phyloP scores from a whole-genome alignment of 35 echinoderm and acorn worm genomes.

The Ophiothrix spiculata region DNA sequence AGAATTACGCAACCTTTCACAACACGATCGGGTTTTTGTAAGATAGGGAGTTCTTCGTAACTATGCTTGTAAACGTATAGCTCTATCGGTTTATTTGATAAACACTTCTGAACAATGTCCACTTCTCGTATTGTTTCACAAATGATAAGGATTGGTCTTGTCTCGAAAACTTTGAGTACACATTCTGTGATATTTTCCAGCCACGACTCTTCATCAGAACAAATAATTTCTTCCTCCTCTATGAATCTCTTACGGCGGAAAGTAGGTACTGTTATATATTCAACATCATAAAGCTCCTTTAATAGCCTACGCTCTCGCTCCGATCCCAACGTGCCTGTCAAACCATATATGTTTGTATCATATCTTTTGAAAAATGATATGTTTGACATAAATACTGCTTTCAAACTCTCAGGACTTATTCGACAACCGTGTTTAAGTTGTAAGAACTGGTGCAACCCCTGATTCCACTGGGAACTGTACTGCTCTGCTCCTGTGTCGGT shows the following conservation, averaged over 20 bases:
- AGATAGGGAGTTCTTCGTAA: background rate
- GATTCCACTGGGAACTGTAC: background rate
- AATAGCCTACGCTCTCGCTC: background rate
- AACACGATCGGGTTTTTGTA: background rate
- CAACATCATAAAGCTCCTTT: background rate
- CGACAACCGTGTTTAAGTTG: background rate
- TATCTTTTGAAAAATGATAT: background rate
- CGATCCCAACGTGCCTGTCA: background rate
- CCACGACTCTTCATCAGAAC: background rate
- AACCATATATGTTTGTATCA: background rate
- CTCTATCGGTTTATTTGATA: background rate
- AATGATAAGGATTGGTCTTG: background rate
- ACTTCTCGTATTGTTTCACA: background rate
- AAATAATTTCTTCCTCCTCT: background rate
- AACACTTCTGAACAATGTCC: background rate
- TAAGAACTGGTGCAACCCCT: background rate
- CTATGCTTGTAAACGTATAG: background rate
- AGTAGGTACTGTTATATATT: background rate
- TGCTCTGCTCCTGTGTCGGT: background rate
- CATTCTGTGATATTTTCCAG: background rate
- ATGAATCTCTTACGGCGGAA: background rate
- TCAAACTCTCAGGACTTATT: background rate
- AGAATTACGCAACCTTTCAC: background rate
- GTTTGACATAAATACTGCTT: background rate
- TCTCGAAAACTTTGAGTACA: background rate